Conservation (phyloP, 1,140 invertebrate genomes). For the Saccostrea cuccullata region DNA sequence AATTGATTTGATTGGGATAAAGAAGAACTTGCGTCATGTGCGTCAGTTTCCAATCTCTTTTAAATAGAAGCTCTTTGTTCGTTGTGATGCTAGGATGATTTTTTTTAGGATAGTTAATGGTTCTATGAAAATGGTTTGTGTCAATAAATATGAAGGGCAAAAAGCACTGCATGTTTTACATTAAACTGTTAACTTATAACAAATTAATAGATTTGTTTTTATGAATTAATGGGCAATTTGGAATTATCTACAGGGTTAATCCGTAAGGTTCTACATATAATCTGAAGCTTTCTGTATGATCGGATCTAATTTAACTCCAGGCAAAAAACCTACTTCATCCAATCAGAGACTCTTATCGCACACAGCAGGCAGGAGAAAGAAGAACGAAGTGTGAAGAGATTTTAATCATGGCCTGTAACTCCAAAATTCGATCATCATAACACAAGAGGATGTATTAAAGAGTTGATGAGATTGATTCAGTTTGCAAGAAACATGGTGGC, state of each 20-base stretch:
- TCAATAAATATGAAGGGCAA: not conserved
- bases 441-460: not conserved
- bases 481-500: not conserved
- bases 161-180: not conserved
- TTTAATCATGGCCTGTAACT: conserved; percentile 10
- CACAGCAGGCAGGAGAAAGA: not conserved
- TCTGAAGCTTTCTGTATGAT: not conserved
- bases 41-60: not conserved
- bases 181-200: not conserved
- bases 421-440: conserved; percentile 17
- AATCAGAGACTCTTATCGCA: not conserved
- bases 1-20: conserved; percentile 18
- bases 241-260: too few species aligned
- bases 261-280: too few species aligned
- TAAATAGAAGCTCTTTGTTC: not conserved
- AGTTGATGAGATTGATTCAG: conserved; percentile 20
- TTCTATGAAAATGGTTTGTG: not conserved
- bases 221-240: too few species aligned
- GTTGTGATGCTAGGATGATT: not conserved
- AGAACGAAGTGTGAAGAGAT: conserved; percentile 33
- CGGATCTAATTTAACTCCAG: not conserved
- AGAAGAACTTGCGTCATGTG: conserved; percentile 4
- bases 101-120: not conserved
- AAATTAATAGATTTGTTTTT: too few species aligned
- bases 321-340: not conserved